phyloP scores from a whole-genome alignment of 2,888 invertebrate genomes.

The Hypsopygia costalis region DNA sequence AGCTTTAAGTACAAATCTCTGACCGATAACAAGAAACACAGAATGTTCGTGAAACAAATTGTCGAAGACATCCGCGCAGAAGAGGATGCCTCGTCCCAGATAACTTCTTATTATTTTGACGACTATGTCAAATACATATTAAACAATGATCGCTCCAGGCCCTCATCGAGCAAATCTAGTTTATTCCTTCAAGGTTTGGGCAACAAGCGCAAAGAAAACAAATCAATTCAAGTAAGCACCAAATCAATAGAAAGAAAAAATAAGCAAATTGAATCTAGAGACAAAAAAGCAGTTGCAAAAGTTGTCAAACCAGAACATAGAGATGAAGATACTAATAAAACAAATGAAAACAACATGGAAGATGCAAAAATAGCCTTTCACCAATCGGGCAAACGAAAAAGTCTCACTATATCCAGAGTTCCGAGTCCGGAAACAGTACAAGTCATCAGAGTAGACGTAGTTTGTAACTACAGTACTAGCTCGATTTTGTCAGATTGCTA shows the following conservation, averaged over 20 bases:
- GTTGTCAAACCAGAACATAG: conserved; percentile 20
- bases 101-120: conserved; percentile 56
- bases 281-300: conserved; percentile 15
- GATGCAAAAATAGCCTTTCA: conserved; percentile 53
- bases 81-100: conserved; percentile 47
- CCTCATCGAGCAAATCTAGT: conserved; percentile 57
- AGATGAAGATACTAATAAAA: conserved; percentile 22
- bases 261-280: conserved; percentile 29
- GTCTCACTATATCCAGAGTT: conserved; percentile 64
- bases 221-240: conserved; percentile 43
- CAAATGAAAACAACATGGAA: conserved; percentile 25
- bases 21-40: conserved; percentile 43
- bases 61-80: conserved; percentile 40
- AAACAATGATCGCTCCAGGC: conserved; percentile 50
- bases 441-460: conserved; percentile 73
- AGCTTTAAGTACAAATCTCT: conserved; percentile 62
- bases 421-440: conserved; percentile 72
- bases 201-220: conserved; percentile 41
- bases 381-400: conserved; percentile 59
- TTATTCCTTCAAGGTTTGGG: conserved; percentile 35
- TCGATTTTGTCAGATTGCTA: conserved; percentile 39
- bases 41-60: conserved; percentile 68
- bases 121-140: conserved; percentile 62
- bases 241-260: conserved; percentile 27
- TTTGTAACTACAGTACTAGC: conserved; percentile 50